Evolutionary conservation across 1,140 invertebrate species (phyloP), one percentile per base, ranked within the genome.

Genomic region (Temnothorax longispinosus): DNA sequence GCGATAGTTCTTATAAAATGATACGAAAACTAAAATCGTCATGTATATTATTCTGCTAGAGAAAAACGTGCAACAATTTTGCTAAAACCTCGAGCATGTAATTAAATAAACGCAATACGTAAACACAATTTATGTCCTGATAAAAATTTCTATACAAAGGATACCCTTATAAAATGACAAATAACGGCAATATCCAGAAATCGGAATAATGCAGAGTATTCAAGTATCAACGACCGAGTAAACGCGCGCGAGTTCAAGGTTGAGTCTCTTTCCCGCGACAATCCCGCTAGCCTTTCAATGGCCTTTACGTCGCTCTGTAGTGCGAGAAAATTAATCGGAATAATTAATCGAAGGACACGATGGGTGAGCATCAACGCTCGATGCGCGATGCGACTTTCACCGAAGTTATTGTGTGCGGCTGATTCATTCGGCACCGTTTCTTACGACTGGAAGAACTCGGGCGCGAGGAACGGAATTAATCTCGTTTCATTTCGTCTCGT

Each of bases 341-440:
- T 74, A 84, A 84, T 84, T 84, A 84, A 84, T 75, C 13, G 41
- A 84, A 84, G 54, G 56, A 84, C 27, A 27, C 54, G 41, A 74
- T 50, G 54, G 21, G 21, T 38, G n/a, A 21, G 27, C 54, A 58
- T 35, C 3, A 35, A 35, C 27, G 18, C 32, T 4, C 44, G 38
- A 54, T 32, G 32, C 56, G 56, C 47, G 38, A 41, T 8, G 41
- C 13, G 11, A 82, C 54, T 60, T 82, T 74, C 56, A 75, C 52
- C n/a, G 7, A 75, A 75, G 52, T 75, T 75, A 38, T 75, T 60
- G 38, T 67, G 27, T 8, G 21, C 18, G 41, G 38, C 32, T 60
- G 11, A 82, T 82, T 74, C 41, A 75, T 38, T 38, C 41, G 41
- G 65, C 44, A 7, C 3, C 32, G 7, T 54, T 54, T 81, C 47